phyloP scores from a whole-genome alignment of 1,140 invertebrate species.

The Euborellia annulipes region DNA sequence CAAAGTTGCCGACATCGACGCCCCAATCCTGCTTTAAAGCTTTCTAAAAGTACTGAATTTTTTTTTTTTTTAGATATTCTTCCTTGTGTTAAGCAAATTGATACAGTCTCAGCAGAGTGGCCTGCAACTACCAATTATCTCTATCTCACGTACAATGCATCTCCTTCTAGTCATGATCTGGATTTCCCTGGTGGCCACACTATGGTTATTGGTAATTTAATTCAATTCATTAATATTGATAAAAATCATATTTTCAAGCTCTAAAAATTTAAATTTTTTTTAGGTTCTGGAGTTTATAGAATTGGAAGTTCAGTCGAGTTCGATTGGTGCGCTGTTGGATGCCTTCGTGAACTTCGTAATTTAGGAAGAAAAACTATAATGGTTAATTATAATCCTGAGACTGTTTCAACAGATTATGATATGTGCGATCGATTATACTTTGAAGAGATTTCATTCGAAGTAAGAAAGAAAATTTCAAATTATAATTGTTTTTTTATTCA shows the following conservation, averaged over 20 bases:
- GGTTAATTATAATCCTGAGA: constrained; percentile 99
- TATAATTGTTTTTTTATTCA: background rate
- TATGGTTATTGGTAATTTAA: constrained; percentile 55
- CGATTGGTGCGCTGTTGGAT: constrained; percentile 98
- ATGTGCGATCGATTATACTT: constrained; percentile 98
- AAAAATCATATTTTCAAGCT: no score
- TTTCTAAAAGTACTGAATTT: no score
- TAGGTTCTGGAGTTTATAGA: constrained; percentile 90
- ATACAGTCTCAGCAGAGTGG: constrained; percentile 99
- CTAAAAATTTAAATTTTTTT: constrained; percentile 6
- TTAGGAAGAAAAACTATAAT: constrained; percentile 86
- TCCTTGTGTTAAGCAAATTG: constrained; percentile 94
- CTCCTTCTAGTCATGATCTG: constrained; percentile 63
- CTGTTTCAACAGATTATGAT: constrained; percentile 98
- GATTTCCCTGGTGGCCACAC: constrained; percentile 60
- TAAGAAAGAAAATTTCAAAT: constrained; percentile 20
- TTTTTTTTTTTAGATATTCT: constrained; percentile 33
- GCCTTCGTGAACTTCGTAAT: constrained; percentile 75
- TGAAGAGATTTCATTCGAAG: constrained; percentile 98
- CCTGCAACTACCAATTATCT: constrained; percentile 96
- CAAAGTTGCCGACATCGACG: no score
- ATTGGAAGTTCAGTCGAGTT: constrained; percentile 99
- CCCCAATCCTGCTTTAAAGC: no score
- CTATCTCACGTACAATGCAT: constrained; percentile 91
- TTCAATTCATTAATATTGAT: constrained; percentile 2